A percentile compares a stretch with the other conserved stretches of the same genome.
Evolutionary conservation across 2,113 vertebrate genomes (phyloP).

Genomic region (Eptesicus fuscus): DNA sequence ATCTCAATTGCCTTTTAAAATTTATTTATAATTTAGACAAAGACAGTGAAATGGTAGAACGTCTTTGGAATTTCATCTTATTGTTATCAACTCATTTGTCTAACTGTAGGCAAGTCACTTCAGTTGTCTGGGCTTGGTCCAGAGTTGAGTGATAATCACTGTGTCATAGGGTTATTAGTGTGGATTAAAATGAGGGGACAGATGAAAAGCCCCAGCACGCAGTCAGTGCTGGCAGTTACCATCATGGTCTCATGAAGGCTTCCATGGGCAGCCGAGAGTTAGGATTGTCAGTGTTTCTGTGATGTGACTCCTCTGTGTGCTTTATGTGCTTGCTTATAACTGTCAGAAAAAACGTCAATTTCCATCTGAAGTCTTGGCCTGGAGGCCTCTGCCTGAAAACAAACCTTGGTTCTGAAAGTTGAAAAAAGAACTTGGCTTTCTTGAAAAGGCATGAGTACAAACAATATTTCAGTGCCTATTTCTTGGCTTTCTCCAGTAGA

Average conservation of each 20-base stretch:
- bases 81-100: neutral
- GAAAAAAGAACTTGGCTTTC: constrained; percentile 42
- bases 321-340: neutral
- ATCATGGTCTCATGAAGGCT: neutral
- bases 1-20: constrained; percentile 10
- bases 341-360: neutral
- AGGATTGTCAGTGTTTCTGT: neutral
- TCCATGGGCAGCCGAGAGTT: neutral
- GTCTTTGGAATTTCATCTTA: neutral
- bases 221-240: neutral
- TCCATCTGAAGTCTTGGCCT: constrained; percentile 43
- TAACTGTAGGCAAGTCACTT: neutral
- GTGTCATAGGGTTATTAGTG: neutral
- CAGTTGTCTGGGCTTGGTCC: neutral
- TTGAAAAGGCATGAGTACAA: constrained; percentile 35
- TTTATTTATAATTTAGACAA: constrained; percentile 12
- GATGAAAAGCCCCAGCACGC: neutral
- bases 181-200: neutral
- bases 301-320: neutral
- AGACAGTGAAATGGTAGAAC: neutral
- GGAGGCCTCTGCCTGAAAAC: constrained; percentile 43
- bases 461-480: neutral
- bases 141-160: neutral
- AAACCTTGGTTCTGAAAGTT: constrained; percentile 43
- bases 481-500: constrained; percentile 54